Evolutionary conservation across 2,888 invertebrate genomes (phyloP), one percentile per base, ranked within the genome.

Genomic region (Pyralis farinalis): DNA sequence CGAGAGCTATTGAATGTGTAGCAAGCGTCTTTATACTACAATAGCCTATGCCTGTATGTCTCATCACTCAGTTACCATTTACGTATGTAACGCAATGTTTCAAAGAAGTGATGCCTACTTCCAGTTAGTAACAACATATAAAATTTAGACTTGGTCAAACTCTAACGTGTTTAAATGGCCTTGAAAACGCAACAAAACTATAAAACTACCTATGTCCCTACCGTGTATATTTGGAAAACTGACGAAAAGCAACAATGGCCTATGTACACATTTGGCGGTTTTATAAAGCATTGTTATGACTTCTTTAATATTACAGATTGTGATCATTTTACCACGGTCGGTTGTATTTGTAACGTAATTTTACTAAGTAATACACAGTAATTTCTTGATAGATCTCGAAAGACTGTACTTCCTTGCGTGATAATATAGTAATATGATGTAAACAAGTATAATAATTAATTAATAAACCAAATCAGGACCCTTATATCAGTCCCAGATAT

Each of bases 201-300:
- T 40, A 36, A 46, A 52, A 50, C 47, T 47, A 52, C 48, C 47
- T 47, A 46, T 47, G 45, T 51, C 44, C 46, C 40, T 37, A 37
- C 32, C n/a, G n/a, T n/a, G n/a, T 46, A 34, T 37, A 33, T 46
- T 38, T 41, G 44, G 43, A 43, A 42, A 45, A 27, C 25, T 38
- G 10, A 8, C 7, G 21, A n/a, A n/a, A n/a, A 53, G 57, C 55
- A 59, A 65, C 58, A 47, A 51, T 55, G 46, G 48, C 53, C 58
- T 64, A 59, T 55, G 51, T 50, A 56, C 58, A 49, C 44, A 45
- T 53, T 55, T 52, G 54, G 51, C 53, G 45, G 44, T 54, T 55
- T 40, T 47, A 57, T 46, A 53, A 40, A 47, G 58, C 41, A 69
- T 71, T 71, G 69, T 70, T 68, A 46, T 44, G 43, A 46, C 51